Evolutionary conservation across 2,888 invertebrate genomes (phyloP).

Genomic region (Drosophila vallismaia): DNA sequence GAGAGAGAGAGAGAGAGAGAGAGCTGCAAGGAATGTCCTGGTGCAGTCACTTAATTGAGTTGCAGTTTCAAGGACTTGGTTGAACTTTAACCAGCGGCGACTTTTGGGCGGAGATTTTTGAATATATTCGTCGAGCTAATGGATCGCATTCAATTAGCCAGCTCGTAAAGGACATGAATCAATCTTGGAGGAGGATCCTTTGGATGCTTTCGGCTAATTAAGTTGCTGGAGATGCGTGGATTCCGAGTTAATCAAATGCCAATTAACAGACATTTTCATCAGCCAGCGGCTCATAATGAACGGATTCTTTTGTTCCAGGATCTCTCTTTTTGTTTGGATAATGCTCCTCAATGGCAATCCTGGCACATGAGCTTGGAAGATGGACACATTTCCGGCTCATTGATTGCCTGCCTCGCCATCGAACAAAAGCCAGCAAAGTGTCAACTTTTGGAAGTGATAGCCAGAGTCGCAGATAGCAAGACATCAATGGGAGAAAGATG

Average conservation of each 20-base stretch:
- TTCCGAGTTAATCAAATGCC: slow-evolving; percentile 66
- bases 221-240: slow-evolving; percentile 40
- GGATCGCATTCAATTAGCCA: slow-evolving; percentile 42
- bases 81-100: slow-evolving; percentile 12
- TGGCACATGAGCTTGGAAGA: not conserved
- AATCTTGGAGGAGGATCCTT: slow-evolving; percentile 14
- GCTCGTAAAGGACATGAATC: slow-evolving; percentile 16
- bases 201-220: slow-evolving; percentile 40
- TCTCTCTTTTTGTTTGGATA: not conserved
- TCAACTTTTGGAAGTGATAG: slow-evolving; percentile 69
- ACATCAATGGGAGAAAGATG: slow-evolving; percentile 23
- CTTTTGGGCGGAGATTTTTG: slow-evolving; percentile 17
- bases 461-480: slow-evolving; percentile 43
- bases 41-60: slow-evolving; percentile 24
- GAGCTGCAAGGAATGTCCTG: not conserved
- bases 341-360: no score
- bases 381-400: slow-evolving; percentile 64
- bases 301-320: slow-evolving; percentile 16
- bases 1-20: no score
- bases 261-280: slow-evolving; percentile 60
- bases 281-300: slow-evolving; percentile 14
- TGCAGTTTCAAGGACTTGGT: slow-evolving; percentile 3
- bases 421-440: slow-evolving; percentile 65
- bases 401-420: slow-evolving; percentile 53
- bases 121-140: slow-evolving; percentile 22